A percentile compares a stretch with the other conserved stretches of the same genome.
Evolutionary conservation across 2,888 invertebrate genomes (phyloP).

Genomic region (Junonia oenone): DNA sequence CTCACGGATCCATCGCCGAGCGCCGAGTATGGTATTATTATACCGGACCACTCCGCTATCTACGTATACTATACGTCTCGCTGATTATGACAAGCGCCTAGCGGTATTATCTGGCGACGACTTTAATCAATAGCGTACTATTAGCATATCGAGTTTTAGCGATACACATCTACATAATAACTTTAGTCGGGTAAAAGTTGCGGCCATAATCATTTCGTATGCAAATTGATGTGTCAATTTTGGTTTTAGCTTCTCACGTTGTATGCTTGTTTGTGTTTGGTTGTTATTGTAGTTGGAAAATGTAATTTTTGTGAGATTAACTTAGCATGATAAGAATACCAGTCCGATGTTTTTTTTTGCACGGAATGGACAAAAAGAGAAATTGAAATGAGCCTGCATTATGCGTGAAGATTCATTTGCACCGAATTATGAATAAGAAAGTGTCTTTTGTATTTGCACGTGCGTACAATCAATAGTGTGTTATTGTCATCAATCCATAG

Average conservation of each 20-base stretch:
- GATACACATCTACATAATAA: conserved; percentile 26
- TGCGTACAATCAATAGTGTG: conserved; percentile 25
- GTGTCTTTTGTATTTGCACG: conserved; percentile 28
- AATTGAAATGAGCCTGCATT: background rate
- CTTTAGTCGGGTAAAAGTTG: conserved; percentile 30
- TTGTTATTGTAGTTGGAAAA: background rate
- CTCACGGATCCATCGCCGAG: conserved; percentile 67
- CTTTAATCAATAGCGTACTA: conserved; percentile 60
- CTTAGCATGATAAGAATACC: background rate
- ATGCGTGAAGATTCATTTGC: conserved; percentile 4
- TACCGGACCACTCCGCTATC: conserved; percentile 42
- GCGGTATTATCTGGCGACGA: conserved; percentile 58
- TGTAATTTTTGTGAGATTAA: background rate
- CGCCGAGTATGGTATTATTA: conserved; percentile 68
- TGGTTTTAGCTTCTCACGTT: conserved; percentile 23
- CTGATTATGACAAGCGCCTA: conserved; percentile 68
- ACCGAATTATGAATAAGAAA: conserved; percentile 17
- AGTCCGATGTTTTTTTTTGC: background rate
- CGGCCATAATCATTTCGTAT: conserved; percentile 29
- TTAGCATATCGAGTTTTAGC: conserved; percentile 64
- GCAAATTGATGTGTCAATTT: conserved; percentile 30
- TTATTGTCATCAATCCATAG: conserved; percentile 24
- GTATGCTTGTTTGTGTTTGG: background rate
- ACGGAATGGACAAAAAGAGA: background rate
- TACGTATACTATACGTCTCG: conserved; percentile 37